Percentiles rank a stretch among this genome's conserved stretches.
Conservation (phyloP, 2,888 invertebrate species). For the Temnothorax unifasciatus region DNA sequence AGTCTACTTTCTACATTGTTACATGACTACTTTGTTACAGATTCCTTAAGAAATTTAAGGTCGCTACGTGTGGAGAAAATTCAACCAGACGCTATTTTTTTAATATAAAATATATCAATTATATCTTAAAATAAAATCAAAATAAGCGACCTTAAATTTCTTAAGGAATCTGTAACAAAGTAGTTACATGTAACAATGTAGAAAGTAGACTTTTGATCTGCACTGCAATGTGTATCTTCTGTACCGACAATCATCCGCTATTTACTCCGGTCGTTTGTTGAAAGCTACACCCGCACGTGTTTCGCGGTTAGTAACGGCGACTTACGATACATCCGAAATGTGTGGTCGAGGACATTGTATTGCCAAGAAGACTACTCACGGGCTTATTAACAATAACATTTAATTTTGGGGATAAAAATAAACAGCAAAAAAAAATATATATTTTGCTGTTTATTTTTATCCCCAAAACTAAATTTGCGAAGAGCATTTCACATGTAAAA, state of each 20-base stretch:
- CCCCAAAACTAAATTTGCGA: background rate
- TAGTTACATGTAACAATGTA: background rate
- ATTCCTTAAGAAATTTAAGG: background rate
- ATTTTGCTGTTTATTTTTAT: background rate
- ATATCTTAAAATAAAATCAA: background rate
- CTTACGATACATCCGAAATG: conserved; percentile 45
- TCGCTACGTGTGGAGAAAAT: background rate
- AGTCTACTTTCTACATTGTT: conserved; percentile 2
- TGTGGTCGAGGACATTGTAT: conserved; percentile 49
- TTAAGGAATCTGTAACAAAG: background rate
- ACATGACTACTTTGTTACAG: background rate
- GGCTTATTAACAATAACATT: conserved; percentile 64
- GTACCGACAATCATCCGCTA: conserved; percentile 16
- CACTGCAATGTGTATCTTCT: background rate
- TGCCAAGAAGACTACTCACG: conserved; percentile 42
- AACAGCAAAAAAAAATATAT: too few species aligned
- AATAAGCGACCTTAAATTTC: background rate
- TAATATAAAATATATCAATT: background rate
- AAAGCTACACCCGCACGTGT: conserved; percentile 48
- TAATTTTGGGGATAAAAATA: too few species aligned
- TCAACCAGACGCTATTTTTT: background rate
- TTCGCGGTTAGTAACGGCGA: conserved; percentile 39
- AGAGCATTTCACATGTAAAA: background rate
- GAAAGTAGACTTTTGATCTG: conserved; percentile 14
- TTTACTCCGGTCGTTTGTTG: conserved; percentile 23